Evolutionary conservation across 1,140 invertebrate species (phyloP), one percentile per base, ranked within the genome.

Genomic region (Bombus fervidus): DNA sequence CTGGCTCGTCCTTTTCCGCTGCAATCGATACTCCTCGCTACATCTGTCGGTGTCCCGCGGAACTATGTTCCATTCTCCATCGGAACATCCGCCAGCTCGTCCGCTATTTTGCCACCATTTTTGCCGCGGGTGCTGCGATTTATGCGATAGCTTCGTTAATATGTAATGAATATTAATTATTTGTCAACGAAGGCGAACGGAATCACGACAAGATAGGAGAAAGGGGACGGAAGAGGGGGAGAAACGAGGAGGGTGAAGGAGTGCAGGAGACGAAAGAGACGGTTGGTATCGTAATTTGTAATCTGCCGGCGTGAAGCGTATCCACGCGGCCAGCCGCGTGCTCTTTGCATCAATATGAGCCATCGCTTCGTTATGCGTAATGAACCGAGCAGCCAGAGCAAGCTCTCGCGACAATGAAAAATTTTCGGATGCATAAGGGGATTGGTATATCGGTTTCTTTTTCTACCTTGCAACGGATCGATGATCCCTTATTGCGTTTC

Each of bases 101-200:
- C 84, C 81, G 88, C 93, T 92, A 91, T 88, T 89, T 80, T 87
- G 62, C 72, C 83, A 78, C 84, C 83, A 83, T 85, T 91, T 88
- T 91, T 91, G 86, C 88, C 86, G 87, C 89, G 87, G 83, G 86
- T 83, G 18, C 75, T 83, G 76, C 91, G 93, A 95, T 94, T 94
- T 94, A 94, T 94, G 89, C 92, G 92, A 94, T 94, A 89, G 93
- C 93, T 94, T 93, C 92, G 93, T 94, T 94, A 94, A 94, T 94
- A 93, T 92, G 92, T 94, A 93, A 95, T 95, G 93, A 95, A 95
- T 95, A 95, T 95, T 95, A 95, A 95, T 95, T 95, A 94, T 94
- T 94, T 93, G 91, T 90, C 91, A 91, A 92, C 92, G 92, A 92
- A 79, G 86, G 39, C 69, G 78, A 72, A 74, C 64, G 6, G 69